These are phyloP conservation scores for Bubalus kerabau DNA, from an alignment of 2,113 vertebrate species.

Conservation along the genomic window DNA sequence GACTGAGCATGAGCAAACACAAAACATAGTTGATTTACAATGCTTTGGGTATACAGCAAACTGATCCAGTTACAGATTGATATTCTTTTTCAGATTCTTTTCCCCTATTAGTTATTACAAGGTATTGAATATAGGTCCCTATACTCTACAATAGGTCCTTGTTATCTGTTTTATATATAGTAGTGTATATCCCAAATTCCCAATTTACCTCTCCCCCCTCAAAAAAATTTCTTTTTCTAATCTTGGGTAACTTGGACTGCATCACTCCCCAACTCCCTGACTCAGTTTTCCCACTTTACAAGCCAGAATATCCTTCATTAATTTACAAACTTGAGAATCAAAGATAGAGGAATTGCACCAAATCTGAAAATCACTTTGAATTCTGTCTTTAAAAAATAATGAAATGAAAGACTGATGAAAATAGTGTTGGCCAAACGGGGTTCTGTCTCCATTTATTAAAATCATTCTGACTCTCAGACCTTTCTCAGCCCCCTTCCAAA, in stretches of 20 bases:
- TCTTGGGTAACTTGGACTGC: background rate
- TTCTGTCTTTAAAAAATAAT: background rate
- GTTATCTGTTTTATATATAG: background rate
- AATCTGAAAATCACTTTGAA: conserved; percentile 3
- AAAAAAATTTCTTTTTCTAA: background rate
- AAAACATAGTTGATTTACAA: background rate
- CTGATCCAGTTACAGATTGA: background rate
- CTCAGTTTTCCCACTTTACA: background rate
- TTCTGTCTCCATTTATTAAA: conserved; percentile 13
- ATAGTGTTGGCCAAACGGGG: background rate
- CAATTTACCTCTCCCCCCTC: background rate
- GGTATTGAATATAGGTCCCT: background rate
- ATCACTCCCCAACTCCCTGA: background rate
- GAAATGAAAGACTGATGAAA: background rate
- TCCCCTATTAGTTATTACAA: background rate
- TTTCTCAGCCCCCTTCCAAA: conserved; percentile 45
- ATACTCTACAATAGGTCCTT: background rate
- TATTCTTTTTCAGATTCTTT: background rate
- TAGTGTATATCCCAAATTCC: background rate
- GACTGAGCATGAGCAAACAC: background rate
- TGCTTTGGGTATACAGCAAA: background rate
- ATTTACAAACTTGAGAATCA: background rate
- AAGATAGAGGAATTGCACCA: background rate
- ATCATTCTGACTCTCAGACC: conserved; percentile 20
- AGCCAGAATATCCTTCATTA: background rate